These are phyloP conservation scores for Circaetus gallicus DNA, from an alignment of 2,113 vertebrate genomes.

Conservation along the genomic window DNA sequence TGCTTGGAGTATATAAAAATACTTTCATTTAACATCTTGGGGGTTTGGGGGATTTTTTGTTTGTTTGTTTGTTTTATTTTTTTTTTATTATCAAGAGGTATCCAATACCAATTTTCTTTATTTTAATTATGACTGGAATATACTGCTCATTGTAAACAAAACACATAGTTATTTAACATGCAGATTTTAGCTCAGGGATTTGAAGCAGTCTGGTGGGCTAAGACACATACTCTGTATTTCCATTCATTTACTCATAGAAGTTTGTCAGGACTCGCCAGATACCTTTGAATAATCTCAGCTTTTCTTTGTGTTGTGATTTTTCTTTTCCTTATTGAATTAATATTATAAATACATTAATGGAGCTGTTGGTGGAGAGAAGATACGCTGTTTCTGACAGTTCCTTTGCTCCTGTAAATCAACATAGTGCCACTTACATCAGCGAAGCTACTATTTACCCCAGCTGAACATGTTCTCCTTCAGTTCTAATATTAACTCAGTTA, in stretches of 20 bases:
- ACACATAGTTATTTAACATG: neutral
- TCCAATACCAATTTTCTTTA: neutral
- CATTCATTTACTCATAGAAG: neutral
- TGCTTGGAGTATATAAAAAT: neutral
- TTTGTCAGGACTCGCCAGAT: neutral
- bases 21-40: neutral
- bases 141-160: neutral
- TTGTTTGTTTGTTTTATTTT: neutral
- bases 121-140: slow-evolving; percentile 17
- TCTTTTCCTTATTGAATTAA: neutral
- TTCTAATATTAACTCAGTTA: neutral
- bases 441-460: neutral
- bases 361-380: neutral
- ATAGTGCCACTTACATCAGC: neutral
- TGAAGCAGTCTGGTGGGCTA: neutral
- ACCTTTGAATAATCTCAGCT: neutral
- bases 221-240: neutral
- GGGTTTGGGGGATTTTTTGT: neutral
- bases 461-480: neutral
- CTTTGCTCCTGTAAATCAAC: neutral
- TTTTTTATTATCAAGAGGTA: neutral
- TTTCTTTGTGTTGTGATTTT: neutral
- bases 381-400: neutral
- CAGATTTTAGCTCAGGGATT: neutral
- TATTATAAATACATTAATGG: neutral